These are phyloP conservation scores for Glossophaga mutica DNA, from an alignment of 2,797 vertebrate species.

Conservation along the genomic window DNA sequence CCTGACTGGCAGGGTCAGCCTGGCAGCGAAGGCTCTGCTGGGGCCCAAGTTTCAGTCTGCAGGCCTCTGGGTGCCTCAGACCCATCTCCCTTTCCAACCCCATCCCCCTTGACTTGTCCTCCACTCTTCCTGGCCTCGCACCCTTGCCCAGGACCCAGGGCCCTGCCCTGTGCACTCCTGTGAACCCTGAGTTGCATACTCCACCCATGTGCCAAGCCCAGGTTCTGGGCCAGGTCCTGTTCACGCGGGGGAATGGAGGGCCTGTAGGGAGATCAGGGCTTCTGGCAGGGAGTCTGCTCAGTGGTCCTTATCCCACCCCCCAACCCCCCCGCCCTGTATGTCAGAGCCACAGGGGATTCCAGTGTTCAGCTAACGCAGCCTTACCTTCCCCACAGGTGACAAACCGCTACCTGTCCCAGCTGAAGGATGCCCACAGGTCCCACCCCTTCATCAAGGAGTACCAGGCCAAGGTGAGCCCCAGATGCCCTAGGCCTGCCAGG, in stretches of 20 bases:
- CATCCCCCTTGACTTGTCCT: not conserved
- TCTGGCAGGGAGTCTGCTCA: not conserved
- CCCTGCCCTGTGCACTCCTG: not conserved
- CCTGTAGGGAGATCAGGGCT: not conserved
- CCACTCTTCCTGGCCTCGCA: not conserved
- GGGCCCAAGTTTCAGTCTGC: not conserved
- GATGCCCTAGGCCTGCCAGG: not conserved
- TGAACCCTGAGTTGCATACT: too few relatives aligned
- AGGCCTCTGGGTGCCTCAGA: not conserved
- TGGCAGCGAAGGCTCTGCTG: not conserved
- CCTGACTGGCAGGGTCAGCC: not conserved
- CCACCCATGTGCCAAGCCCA: not conserved
- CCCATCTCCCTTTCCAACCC: not conserved
- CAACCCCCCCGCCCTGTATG: too few relatives aligned
- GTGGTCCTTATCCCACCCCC: not conserved
- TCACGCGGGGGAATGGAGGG: not conserved
- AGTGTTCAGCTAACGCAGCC: not conserved
- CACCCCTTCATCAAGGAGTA: conserved; percentile 97
- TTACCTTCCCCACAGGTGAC: conserved; percentile 86
- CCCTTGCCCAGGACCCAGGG: not conserved
- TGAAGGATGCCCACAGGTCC: conserved; percentile 93
- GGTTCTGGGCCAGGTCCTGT: not conserved
- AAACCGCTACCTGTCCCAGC: conserved; percentile 94
- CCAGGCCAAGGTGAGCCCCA: conserved; percentile 89
- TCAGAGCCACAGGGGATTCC: not conserved